Evolutionary conservation across 2,797 vertebrate genomes (phyloP), one percentile per base, ranked within the genome.

Genomic region (Melanotaenia pygmaea): DNA sequence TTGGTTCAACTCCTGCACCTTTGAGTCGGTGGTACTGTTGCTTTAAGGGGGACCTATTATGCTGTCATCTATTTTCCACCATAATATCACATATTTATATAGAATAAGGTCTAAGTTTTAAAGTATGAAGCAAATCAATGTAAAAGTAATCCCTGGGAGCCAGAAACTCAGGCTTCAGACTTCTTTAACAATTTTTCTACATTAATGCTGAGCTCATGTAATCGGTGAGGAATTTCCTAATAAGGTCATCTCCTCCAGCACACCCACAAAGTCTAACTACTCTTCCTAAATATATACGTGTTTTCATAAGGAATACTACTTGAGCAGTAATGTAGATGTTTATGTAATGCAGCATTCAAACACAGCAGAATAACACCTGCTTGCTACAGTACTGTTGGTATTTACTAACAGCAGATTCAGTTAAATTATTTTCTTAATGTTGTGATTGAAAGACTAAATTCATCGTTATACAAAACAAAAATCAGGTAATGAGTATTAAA

Each of bases 21-120:
- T 7, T 67, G 72, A 80, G 78, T 84, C 82, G 89, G 87, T 92
- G 81, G 90, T 89, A 93, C 91, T 90, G 86, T 91, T 79, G 30
- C 72, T 35, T 62, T 62, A 67, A 67, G 45, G 50, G 58, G 38
- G 58, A 61, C 37, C 0, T 56, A 35, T 67, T 62, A 45, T 74
- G 64, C 72, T 67, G 56, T 37, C 37, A 26, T 24, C 20, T 54
- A 22, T 35, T 69, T 50, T 16, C 26, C 6, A 54, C 24, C 22
- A 14, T 56, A 30, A 34, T 50, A 13, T 59, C 35, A 47, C 16
- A 59, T 51, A 24, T 32, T 47, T 32, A 24, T 4, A 10, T 7
- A 8, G 2, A 56, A 30, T 56, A 16, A 30, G 5, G 7, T 30
- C 2, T 2, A 26, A 4, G 24, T 14, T 54, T 54, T 24, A 54